Percentiles rank a stretch among this genome's conserved stretches.
Conservation (phyloP, 2,888 invertebrate genomes). For the Cataglyphis livida region DNA sequence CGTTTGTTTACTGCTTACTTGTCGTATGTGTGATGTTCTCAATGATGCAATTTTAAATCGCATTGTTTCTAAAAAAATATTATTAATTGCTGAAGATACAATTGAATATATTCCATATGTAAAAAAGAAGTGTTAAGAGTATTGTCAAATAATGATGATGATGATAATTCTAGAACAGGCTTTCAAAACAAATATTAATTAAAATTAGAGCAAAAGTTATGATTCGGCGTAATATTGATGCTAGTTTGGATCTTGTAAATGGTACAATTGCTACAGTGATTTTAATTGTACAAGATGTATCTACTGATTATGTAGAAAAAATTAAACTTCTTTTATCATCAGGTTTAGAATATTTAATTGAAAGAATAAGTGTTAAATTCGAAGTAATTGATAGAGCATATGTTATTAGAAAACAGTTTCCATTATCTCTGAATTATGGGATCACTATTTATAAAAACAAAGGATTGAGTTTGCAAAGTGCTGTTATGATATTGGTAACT, state of each 20-base stretch:
- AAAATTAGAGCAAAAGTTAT: not conserved
- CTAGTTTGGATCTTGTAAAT: not conserved
- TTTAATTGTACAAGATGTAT: not conserved
- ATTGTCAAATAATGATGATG: slow-evolving; percentile 48
- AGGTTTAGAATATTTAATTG: slow-evolving; percentile 52
- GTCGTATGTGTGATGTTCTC: too few relatives aligned
- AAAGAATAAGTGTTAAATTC: slow-evolving; percentile 67
- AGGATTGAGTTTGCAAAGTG: not conserved
- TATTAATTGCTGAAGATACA: not conserved
- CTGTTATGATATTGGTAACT: not conserved
- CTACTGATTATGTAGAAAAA: not conserved
- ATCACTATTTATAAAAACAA: not conserved
- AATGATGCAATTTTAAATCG: too few relatives aligned
- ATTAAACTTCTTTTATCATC: slow-evolving; percentile 19
- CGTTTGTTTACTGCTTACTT: too few relatives aligned
- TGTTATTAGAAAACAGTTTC: slow-evolving; percentile 67
- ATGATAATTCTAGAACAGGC: slow-evolving; percentile 31
- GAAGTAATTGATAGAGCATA: slow-evolving; percentile 63
- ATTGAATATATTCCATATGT: slow-evolving; percentile 62
- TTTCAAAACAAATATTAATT: not conserved
- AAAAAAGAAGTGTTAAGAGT: slow-evolving; percentile 3
- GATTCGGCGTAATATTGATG: not conserved
- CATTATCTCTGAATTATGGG: not conserved
- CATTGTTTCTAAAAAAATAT: not conserved
- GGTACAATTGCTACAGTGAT: not conserved